Evolutionary conservation across 2,113 vertebrate species (phyloP).

Genomic region (Thymallus thymallus): DNA sequence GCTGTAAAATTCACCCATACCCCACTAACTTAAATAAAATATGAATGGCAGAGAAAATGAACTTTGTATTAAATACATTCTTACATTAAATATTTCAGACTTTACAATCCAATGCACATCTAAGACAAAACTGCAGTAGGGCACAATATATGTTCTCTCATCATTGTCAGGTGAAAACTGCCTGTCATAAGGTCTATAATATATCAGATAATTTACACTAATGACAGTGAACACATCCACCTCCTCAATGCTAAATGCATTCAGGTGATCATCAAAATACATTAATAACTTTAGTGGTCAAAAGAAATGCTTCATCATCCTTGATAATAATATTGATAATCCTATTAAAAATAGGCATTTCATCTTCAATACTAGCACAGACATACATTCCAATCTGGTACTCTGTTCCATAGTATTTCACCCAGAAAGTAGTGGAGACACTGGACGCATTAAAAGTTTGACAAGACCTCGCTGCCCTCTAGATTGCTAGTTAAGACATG

Average conservation of each 20-base stretch:
- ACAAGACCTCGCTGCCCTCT: constrained; percentile 14
- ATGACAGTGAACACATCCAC: too few species aligned
- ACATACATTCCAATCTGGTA: too few species aligned
- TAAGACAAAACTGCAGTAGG: too few species aligned
- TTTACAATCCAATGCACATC: not conserved
- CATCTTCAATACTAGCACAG: too few species aligned
- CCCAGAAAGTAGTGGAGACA: constrained; percentile 30
- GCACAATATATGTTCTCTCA: constrained; percentile 10
- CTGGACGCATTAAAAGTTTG: constrained; percentile 2
- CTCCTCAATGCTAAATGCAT: too few species aligned
- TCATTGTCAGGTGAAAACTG: too few species aligned
- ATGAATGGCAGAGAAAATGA: not conserved
- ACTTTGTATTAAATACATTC: constrained; percentile 1
- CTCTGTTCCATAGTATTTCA: constrained; percentile 30
- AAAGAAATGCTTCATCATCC: too few species aligned
- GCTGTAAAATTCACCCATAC: too few species aligned
- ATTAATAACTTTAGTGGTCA: too few species aligned
- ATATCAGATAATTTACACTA: too few species aligned
- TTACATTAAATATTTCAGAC: not conserved
- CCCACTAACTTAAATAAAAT: constrained; percentile 18
- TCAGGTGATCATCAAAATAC: constrained; percentile 37
- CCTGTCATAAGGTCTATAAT: constrained; percentile 14
- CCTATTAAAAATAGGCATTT: too few species aligned
- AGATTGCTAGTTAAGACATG: constrained; percentile 15
- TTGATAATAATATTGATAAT: too few species aligned